Evolutionary conservation across 2,888 invertebrate genomes (phyloP), one percentile per base, ranked within the genome.

Genomic region (Caenorhabditis uteleia): DNA sequence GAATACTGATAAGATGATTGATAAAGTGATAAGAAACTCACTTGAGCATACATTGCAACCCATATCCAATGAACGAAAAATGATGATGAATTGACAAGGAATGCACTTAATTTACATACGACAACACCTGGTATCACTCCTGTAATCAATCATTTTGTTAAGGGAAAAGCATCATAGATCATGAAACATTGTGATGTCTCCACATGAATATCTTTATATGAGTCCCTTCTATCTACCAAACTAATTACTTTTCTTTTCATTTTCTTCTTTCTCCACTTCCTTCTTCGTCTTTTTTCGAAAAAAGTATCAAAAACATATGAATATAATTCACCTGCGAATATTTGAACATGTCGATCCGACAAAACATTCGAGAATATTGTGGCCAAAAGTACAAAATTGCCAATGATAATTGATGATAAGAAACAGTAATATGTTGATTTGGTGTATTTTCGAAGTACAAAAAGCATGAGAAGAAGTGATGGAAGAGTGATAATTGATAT

Each of bases 21-120:
- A n/a, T n/a, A n/a, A n/a, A n/a, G n/a, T n/a, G n/a, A n/a, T n/a
- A n/a, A 6, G 21, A 42, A 45, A 31, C 54, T 45, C 40, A 69
- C 65, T 48, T 65, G 66, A 14, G 67, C 40, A 51, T 67, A 69
- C 69, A 69, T 69, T 3, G 61, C 57, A 18, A 73, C 73, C 69
- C 70, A 73, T 12, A 61, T 59, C 73, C 73, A 73, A 48, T 73
- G 72, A 2, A 66, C 62, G 40, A 72, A 72, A 56, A 69, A 72
- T 16, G 69, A 65, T 21, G 68, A 70, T 10, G 64, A 62, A 39
- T 73, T 68, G 14, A 68, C 68, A 10, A 68, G 53, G 40, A 70
- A 73, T n/a, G 65, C 61, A n/a, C 55, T 65, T 25, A 73, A 31
- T 40, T 73, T 73, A 45, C 73, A 73, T 38, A 72, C 61, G 8